Evolutionary conservation across 1,140 invertebrate species (phyloP), one percentile per base, ranked within the genome.

Genomic region (Panagrolaimus sp.): DNA sequence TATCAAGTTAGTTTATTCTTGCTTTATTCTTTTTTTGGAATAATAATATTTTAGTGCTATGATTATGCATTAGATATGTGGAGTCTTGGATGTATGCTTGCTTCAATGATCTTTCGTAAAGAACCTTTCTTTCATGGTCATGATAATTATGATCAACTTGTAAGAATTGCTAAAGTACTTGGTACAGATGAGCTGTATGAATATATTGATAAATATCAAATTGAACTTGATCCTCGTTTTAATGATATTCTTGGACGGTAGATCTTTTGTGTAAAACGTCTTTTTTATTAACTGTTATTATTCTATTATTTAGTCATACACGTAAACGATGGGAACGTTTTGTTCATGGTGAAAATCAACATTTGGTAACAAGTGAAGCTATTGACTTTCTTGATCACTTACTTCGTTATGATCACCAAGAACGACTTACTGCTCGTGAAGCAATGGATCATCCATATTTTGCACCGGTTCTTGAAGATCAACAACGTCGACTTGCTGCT

Each of bases 371-470:
- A 65, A 91, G 93, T 69, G 96, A 99, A 88, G 95, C 96, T 63
- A 88, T 99, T 80, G 96, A 99, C 85, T 98, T 98, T 85, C 88
- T 99, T 80, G 96, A 99, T 87, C 98, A 98, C 86, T 88, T 88
- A 67, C 87, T 99, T 78, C 92, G 95, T 83, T 99, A 99, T 86
- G 96, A 99, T 88, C 96, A 99, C 86, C 91, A 92, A 81, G 94
- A 98, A 85, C 89, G 96, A 83, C 88, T 98, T 73, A 99, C 96
- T 75, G 96, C 96, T 74, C 89, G 92, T 78, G 95, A 98, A 87
- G 96, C 96, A 72, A 99, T 98, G 96, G 93, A 96, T 82, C 96
- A 99, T 87, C 91, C 93, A 74, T 99, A 98, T 87, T 99, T 99
- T 87, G 79, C 67, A 16, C 79, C 77, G 14, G 74, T 80, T 43